These are phyloP conservation scores for Pteria penguin DNA, from an alignment of 2,888 invertebrate genomes.

Conservation along the genomic window DNA sequence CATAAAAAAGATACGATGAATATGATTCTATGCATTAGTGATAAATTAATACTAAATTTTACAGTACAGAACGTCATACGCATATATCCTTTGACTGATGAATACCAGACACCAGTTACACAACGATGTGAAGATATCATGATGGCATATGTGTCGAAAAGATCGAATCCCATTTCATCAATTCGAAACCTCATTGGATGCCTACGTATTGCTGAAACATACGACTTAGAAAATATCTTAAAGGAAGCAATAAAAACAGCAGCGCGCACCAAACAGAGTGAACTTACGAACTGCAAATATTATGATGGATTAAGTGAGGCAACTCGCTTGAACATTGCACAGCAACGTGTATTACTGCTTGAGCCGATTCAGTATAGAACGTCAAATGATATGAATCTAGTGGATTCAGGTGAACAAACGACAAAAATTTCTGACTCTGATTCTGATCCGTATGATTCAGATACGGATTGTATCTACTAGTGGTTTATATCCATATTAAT, in stretches of 20 bases:
- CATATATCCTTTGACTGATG: slow-evolving; percentile 1
- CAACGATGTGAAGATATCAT: background rate
- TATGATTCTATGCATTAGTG: too few species aligned
- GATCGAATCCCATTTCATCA: too few species aligned
- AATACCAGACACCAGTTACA: background rate
- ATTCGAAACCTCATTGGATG: background rate
- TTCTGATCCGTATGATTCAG: too few species aligned
- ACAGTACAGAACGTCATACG: background rate
- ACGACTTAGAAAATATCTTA: background rate
- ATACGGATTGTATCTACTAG: too few species aligned
- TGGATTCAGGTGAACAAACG: too few species aligned
- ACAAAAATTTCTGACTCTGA: too few species aligned
- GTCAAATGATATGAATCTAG: too few species aligned
- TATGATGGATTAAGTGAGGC: background rate
- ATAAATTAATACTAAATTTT: too few species aligned
- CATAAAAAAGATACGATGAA: too few species aligned
- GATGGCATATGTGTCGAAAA: background rate
- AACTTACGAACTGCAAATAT: background rate
- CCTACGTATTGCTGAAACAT: background rate
- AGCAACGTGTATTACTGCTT: background rate
- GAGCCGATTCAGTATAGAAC: too few species aligned
- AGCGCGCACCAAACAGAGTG: background rate
- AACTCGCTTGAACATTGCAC: background rate
- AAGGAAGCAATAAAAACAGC: background rate
- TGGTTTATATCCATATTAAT: too few species aligned